Evolutionary conservation across 2,113 vertebrate genomes (phyloP).

Genomic region (Zootoca vivipara): DNA sequence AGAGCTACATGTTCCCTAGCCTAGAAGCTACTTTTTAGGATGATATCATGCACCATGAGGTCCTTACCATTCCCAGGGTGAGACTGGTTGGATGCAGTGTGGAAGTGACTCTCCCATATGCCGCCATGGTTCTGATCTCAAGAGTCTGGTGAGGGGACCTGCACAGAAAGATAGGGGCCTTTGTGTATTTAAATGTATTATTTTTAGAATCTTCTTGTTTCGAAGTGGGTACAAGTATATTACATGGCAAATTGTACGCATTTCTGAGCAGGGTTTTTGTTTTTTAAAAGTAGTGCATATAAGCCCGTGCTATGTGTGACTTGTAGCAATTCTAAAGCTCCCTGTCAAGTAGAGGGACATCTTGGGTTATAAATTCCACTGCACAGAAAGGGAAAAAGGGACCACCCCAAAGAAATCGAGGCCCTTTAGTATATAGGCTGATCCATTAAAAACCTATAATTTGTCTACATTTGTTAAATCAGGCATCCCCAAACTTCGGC

Average conservation of each 20-base stretch:
- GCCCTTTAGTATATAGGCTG: no score
- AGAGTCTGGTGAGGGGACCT: background rate
- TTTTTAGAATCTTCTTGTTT: no score
- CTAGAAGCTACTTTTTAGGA: background rate
- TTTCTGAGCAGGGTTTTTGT: background rate
- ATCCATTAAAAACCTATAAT: no score
- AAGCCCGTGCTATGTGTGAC: background rate
- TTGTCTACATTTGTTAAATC: no score
- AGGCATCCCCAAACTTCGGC: no score
- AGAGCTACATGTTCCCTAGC: no score
- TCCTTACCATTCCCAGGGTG: background rate
- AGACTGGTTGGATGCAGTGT: background rate
- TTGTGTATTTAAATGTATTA: no score
- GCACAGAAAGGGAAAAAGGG: background rate
- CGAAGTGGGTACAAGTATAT: no score
- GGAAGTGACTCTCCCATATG: background rate
- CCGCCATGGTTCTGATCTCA: background rate
- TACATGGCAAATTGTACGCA: background rate
- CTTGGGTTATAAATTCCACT: background rate
- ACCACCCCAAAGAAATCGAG: no score
- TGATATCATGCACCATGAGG: no score
- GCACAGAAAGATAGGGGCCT: background rate
- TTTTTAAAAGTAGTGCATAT: background rate
- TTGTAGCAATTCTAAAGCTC: background rate
- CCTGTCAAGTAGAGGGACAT: background rate